These are phyloP conservation scores for Calidris pugnax DNA, from an alignment of 2,113 vertebrate genomes.

Conservation along the genomic window DNA sequence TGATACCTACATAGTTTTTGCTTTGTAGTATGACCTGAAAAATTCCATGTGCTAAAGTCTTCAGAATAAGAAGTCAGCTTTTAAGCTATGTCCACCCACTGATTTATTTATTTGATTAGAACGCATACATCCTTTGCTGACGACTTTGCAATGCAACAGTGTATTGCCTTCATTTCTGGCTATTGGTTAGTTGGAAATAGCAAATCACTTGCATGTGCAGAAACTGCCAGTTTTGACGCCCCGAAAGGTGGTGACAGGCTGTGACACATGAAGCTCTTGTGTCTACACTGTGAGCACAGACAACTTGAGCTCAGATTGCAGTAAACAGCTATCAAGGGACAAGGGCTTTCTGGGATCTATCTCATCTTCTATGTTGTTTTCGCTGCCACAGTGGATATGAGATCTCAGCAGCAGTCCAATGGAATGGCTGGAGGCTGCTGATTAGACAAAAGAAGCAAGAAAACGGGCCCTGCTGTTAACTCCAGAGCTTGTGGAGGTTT, in stretches of 20 bases:
- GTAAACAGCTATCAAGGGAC: background rate
- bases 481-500: background rate
- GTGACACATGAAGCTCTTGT: background rate
- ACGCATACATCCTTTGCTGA: background rate
- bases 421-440: background rate
- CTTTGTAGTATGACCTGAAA: background rate
- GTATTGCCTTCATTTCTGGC: background rate
- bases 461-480: background rate
- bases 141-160: background rate
- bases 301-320: background rate
- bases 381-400: background rate
- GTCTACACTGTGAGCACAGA: background rate
- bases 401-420: background rate
- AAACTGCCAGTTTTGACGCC: background rate
- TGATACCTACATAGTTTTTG: background rate
- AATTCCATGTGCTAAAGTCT: background rate
- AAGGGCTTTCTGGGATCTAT: background rate
- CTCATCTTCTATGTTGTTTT: background rate
- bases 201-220: background rate
- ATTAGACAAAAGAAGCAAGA: background rate
- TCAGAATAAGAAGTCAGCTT: background rate
- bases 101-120: background rate
- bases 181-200: background rate
- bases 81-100: background rate
- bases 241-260: background rate